Conservation (phyloP, 2,113 vertebrate species). For the Brienomyrus longianalis region DNA sequence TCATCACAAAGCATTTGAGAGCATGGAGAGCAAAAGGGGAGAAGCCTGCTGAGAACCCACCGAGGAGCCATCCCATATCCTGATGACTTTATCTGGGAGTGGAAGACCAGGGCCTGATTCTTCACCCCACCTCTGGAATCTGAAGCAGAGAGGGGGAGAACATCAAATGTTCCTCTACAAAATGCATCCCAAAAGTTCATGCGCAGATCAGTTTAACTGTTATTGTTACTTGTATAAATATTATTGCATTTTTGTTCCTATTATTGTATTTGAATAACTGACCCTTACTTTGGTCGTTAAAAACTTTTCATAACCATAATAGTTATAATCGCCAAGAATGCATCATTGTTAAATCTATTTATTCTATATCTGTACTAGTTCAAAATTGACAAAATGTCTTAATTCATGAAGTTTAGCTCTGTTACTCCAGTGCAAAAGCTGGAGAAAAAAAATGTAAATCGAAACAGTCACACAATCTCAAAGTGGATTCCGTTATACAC, state of each 20-base stretch:
- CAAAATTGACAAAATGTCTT: background rate
- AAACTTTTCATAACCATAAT: background rate
- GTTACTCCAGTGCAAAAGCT: background rate
- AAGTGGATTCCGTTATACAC: background rate
- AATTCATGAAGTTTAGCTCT: background rate
- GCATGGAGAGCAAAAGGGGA: background rate
- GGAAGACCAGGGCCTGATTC: slow-evolving; percentile 75
- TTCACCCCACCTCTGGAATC: slow-evolving; percentile 41
- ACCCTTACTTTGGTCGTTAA: background rate
- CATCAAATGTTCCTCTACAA: background rate
- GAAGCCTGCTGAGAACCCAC: slow-evolving; percentile 49
- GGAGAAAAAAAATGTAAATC: background rate
- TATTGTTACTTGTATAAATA: slow-evolving; percentile 13
- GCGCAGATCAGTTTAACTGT: background rate
- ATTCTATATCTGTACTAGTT: background rate
- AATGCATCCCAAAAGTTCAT: background rate
- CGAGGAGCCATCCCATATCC: slow-evolving; percentile 65
- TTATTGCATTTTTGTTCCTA: background rate
- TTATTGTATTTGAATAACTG: background rate
- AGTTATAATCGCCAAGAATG: background rate
- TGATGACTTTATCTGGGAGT: slow-evolving; percentile 74
- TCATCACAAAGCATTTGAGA: background rate
- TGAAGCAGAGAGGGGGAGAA: background rate
- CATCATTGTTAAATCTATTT: background rate
- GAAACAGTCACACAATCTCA: background rate